Percentiles rank a stretch among this genome's conserved stretches.
These are phyloP conservation scores for Chauna torquata DNA, from an alignment of 2,113 vertebrate species.

Conservation along the genomic window DNA sequence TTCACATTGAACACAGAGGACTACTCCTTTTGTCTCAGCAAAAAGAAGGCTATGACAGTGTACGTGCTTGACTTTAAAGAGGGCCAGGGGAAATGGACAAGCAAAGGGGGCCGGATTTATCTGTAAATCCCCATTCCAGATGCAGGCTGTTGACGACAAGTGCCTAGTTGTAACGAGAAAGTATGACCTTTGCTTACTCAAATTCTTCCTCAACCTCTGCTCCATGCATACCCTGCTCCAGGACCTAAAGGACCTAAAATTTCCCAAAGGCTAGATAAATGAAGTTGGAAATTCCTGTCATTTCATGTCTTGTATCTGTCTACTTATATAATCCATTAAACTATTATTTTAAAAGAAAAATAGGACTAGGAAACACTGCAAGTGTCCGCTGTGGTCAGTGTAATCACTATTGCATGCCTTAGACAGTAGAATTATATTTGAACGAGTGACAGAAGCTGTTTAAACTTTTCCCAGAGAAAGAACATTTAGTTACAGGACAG, in stretches of 20 bases:
- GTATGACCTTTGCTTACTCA: not conserved
- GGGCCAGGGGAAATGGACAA: not conserved
- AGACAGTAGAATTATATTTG: not conserved
- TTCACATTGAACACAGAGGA: not conserved
- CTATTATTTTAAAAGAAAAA: not conserved
- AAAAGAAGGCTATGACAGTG: not conserved
- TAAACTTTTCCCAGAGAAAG: fast-evolving
- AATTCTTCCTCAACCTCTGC: not conserved
- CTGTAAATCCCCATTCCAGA: not conserved
- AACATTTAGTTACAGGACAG: not conserved
- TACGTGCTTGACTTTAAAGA: not conserved
- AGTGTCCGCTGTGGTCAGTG: not conserved
- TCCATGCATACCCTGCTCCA: not conserved
- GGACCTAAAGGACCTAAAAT: not conserved
- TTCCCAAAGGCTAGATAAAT: not conserved
- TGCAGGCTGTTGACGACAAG: not conserved
- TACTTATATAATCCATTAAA: not conserved
- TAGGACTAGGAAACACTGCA: not conserved
- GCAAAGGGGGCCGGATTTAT: not conserved
- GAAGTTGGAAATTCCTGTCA: not conserved
- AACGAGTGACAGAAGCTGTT: not conserved
- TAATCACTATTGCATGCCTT: not conserved
- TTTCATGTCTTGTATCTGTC: not conserved
- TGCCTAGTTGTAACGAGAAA: not conserved
- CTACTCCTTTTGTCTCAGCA: not conserved